A percentile compares a stretch with the other conserved stretches of the same genome.
Evolutionary conservation across 2,113 vertebrate genomes (phyloP).

Genomic region (Hemibagrus wyckioides): DNA sequence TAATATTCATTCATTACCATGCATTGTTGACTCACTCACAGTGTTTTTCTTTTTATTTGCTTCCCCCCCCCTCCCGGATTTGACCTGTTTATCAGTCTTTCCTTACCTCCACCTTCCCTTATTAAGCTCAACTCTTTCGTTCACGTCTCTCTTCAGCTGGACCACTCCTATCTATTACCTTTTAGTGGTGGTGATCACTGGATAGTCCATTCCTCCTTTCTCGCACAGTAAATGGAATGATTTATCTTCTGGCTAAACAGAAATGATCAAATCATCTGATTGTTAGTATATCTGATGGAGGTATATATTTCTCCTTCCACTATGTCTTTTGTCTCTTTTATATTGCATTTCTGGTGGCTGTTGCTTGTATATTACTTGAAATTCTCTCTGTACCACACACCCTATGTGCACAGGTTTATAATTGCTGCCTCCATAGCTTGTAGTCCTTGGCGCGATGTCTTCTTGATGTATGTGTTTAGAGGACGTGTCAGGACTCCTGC

Average conservation of each 20-base stretch:
- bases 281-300: slow-evolving; percentile 8
- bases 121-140: slow-evolving; percentile 1
- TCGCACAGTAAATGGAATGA: background rate
- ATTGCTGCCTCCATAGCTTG: background rate
- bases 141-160: background rate
- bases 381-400: background rate
- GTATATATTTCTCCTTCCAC: background rate
- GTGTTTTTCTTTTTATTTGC: background rate
- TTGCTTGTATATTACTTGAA: background rate
- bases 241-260: background rate
- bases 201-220: background rate
- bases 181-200: background rate
- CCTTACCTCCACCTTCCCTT: background rate
- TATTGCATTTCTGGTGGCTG: background rate
- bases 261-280: slow-evolving; percentile 17
- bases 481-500: background rate
- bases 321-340: background rate
- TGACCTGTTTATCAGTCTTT: slow-evolving; percentile 20
- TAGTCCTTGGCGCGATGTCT: slow-evolving; percentile 2
- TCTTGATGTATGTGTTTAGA: background rate
- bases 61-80: background rate
- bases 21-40: background rate
- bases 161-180: background rate
- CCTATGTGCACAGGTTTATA: background rate
- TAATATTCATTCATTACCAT: background rate